These are phyloP conservation scores for Ivindomyrus marchei DNA, from an alignment of 2,113 vertebrate species.

Conservation along the genomic window DNA sequence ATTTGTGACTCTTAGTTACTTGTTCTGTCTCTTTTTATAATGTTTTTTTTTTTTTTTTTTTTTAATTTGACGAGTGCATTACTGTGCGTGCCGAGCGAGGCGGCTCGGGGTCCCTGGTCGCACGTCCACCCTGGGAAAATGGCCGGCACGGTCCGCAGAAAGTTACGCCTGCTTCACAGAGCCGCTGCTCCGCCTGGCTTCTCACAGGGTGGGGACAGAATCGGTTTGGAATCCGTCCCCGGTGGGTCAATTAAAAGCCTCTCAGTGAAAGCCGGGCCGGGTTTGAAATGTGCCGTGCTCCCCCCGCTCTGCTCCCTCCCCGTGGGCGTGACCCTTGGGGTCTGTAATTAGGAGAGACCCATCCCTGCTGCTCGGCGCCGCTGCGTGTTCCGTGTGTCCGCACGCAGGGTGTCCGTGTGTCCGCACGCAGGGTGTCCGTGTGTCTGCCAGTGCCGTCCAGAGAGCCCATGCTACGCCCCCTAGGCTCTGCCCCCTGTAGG, in stretches of 20 bases:
- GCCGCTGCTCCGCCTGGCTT: neutral
- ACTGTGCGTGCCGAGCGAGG: neutral
- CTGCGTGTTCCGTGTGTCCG: neutral
- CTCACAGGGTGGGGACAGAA: neutral
- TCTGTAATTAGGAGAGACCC: conserved; percentile 37
- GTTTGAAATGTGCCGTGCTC: neutral
- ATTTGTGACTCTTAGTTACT: neutral
- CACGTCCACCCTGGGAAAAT: neutral
- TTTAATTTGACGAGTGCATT: neutral
- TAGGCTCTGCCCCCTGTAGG: conserved; percentile 14
- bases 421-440: neutral
- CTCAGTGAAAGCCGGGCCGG: neutral
- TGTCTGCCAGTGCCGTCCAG: neutral
- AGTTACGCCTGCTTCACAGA: neutral
- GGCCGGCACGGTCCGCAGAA: neutral
- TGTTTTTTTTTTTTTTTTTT: neutral
- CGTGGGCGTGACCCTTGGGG: conserved; percentile 4
- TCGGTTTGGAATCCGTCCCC: neutral
- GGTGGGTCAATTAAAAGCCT: neutral
- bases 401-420: too few relatives aligned
- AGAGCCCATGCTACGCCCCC: conserved; percentile 4
- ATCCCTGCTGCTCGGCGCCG: conserved; percentile 1
- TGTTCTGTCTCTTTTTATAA: neutral
- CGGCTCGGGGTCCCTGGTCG: neutral
- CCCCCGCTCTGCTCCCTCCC: conserved; percentile 7